Conservation (phyloP, 2,797 vertebrate species). For the Cyprinodon diabolis region DNA sequence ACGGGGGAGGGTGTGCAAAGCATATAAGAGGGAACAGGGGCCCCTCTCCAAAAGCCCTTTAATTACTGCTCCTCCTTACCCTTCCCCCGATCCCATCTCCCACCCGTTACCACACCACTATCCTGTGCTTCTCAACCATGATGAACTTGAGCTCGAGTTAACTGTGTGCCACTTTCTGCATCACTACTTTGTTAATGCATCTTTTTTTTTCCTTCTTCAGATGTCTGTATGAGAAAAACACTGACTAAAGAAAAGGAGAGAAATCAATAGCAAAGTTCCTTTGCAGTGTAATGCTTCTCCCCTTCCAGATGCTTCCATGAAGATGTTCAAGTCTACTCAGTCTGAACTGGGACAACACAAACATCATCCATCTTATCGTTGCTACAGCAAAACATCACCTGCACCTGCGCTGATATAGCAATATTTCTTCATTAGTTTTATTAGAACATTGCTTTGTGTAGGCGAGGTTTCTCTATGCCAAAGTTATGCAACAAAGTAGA, state of each 20-base stretch:
- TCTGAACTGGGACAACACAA: conserved; percentile 42
- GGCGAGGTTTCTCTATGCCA: background rate
- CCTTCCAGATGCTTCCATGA: conserved; percentile 15
- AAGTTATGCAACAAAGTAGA: background rate
- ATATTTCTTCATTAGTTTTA: background rate
- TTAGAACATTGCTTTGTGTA: background rate
- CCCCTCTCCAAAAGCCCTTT: conserved; percentile 72
- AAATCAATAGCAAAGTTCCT: conserved; percentile 48
- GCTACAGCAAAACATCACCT: conserved; percentile 23
- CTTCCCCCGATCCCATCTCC: conserved; percentile 1
- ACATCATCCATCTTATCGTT: conserved; percentile 23
- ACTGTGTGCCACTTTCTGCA: conserved; percentile 38
- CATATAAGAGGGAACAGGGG: conserved; percentile 74
- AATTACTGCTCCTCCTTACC: conserved; percentile 72
- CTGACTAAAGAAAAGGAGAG: conserved; percentile 30
- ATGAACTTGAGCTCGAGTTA: conserved; percentile 73
- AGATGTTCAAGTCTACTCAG: conserved; percentile 47
- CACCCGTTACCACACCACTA: conserved; percentile 28
- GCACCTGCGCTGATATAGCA: conserved; percentile 9
- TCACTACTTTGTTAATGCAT: conserved; percentile 18
- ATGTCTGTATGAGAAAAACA: conserved; percentile 9
- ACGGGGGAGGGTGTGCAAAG: conserved; percentile 64
- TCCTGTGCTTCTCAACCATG: conserved; percentile 62
- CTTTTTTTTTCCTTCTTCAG: conserved; percentile 1
- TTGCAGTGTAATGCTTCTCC: conserved; percentile 34